Evolutionary conservation across 2,888 invertebrate species (phyloP), one percentile per base, ranked within the genome.

Genomic region (Conops quadrifasciatus): DNA sequence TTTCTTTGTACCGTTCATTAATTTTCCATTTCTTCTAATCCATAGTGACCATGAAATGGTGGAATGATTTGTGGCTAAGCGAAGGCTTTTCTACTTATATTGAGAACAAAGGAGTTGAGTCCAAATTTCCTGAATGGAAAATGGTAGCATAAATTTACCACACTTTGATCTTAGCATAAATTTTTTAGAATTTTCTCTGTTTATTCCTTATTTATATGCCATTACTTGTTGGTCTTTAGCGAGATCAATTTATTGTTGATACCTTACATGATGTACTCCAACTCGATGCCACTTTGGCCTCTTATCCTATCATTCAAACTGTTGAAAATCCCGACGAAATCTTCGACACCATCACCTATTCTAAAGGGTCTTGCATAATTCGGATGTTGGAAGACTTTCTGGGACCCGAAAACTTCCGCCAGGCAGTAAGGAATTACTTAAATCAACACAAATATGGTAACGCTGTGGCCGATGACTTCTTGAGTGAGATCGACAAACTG

Each of bases 21-120:
- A 11, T 28, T 2, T 19, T 26, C 11, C 9, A 16, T n/a, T 43
- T 30, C 26, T 21, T 67, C 0, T 19, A n/a, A 21, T 15, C 49
- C 21, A 74, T 78, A 91, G 96, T 96, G 2, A 97, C 96, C 2
- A 93, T 96, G 93, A 89, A 91, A 77, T 96, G 96, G 96, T 95
- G 94, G 94, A 92, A 95, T 82, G 96, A 97, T 84, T 87, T 95
- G 2, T 95, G 97, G 97, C 87, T 97, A 51, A 97, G 97, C 81
- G 94, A 94, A 87, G 97, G 97, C 0, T 97, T 97, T 83, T 97
- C 97, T 2, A 91, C 92, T n/a, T 97, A 93, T 82, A 94, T 97
- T 86, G 92, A 94, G 85, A 93, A 91, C 76, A 93, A 94, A 82
- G 93, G 94, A 16, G 88, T 93, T 0, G 87, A 92, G 77, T 87